These are phyloP conservation scores for Brenthis ino DNA, from an alignment of 2,888 invertebrate species.

Conservation along the genomic window DNA sequence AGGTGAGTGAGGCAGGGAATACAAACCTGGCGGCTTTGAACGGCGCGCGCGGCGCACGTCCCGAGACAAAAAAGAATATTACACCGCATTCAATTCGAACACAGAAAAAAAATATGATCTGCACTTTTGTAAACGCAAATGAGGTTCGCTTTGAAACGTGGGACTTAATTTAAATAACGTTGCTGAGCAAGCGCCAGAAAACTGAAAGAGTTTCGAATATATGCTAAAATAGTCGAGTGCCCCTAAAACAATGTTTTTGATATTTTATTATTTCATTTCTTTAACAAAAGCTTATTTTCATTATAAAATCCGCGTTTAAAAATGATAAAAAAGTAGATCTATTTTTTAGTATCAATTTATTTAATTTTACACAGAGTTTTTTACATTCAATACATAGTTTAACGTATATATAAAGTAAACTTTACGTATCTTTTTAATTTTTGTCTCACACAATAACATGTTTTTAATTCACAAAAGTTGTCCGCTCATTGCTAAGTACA, in stretches of 20 bases:
- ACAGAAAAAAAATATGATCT: slow-evolving; percentile 75
- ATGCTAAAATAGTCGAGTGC: slow-evolving; percentile 41
- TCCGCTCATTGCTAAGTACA: no score
- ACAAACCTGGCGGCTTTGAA: slow-evolving; percentile 72
- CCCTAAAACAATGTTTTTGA: slow-evolving; percentile 37
- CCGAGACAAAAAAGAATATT: slow-evolving; percentile 76
- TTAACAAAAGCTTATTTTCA: slow-evolving; percentile 15
- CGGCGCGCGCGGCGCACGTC: slow-evolving; percentile 52
- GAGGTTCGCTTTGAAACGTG: slow-evolving; percentile 73
- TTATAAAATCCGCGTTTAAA: no score
- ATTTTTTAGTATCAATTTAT: no score
- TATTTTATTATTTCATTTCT: slow-evolving; percentile 12
- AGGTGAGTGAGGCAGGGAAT: slow-evolving; percentile 78
- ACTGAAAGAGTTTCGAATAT: slow-evolving; percentile 44
- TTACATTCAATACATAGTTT: no score
- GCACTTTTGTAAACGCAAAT: slow-evolving; percentile 78
- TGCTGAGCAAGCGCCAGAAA: slow-evolving; percentile 52
- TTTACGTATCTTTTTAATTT: no score
- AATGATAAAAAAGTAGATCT: no score
- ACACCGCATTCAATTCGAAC: slow-evolving; percentile 77
- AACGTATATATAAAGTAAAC: no score
- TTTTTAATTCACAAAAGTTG: no score
- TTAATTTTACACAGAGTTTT: no score
- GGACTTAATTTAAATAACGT: slow-evolving; percentile 70
- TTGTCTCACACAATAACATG: no score